Conservation (phyloP, 2,797 vertebrate genomes). For the Phalanger gymnotis region DNA sequence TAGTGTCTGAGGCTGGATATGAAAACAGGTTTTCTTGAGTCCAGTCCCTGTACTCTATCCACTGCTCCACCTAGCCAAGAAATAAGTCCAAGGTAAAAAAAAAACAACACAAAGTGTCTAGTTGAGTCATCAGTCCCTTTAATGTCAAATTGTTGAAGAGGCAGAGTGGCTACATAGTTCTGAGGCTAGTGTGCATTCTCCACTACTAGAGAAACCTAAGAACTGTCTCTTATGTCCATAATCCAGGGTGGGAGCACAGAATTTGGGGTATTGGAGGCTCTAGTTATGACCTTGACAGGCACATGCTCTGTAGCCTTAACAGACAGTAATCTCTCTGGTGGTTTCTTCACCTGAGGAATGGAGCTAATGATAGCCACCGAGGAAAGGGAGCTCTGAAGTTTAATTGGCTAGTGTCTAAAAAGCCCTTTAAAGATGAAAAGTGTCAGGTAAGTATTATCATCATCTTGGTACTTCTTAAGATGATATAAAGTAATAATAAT, state of each 20-base stretch:
- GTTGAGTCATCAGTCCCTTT: not conserved
- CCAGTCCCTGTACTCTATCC: not conserved
- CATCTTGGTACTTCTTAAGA: slow-evolving; percentile 67
- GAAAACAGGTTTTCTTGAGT: not conserved
- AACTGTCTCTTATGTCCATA: not conserved
- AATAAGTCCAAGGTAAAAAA: not conserved
- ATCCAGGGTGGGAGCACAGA: not conserved
- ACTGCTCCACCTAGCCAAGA: not conserved
- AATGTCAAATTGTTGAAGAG: not conserved
- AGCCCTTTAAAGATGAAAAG: slow-evolving; percentile 80
- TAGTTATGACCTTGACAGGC: not conserved
- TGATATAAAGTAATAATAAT: slow-evolving; percentile 76
- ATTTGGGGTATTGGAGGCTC: not conserved
- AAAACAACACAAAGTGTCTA: not conserved
- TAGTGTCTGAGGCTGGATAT: not conserved
- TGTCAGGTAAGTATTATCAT: slow-evolving; percentile 72
- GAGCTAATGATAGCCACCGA: slow-evolving; percentile 51
- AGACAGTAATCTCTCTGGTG: not conserved
- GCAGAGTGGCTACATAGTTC: not conserved
- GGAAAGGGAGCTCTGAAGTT: slow-evolving; percentile 62
- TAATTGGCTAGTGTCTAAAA: slow-evolving; percentile 73
- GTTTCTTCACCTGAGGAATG: slow-evolving; percentile 46
- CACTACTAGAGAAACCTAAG: not conserved
- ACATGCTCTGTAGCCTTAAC: not conserved
- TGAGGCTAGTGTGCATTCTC: not conserved